Percentiles rank a stretch among this genome's conserved stretches.
Conservation (phyloP, 2,888 invertebrate genomes). For the Priocnemis perturbator region DNA sequence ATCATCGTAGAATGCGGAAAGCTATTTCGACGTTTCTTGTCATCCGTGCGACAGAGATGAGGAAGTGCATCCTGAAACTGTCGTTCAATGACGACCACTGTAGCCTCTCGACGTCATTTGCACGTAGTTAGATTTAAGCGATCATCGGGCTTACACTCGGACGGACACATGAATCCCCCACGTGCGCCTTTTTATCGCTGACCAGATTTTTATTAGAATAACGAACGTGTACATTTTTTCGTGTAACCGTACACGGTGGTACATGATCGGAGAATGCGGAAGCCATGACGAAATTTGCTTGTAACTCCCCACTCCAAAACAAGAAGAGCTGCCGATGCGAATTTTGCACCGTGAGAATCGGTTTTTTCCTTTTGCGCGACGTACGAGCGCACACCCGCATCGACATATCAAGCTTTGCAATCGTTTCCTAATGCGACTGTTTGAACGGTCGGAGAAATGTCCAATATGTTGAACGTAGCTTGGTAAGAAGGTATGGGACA, state of each 20-base stretch:
- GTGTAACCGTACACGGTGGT: constrained; percentile 28
- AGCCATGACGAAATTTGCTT: constrained; percentile 50
- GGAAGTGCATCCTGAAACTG: background rate
- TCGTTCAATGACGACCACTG: constrained; percentile 6
- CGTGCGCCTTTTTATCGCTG: constrained; percentile 1
- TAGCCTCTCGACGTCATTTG: background rate
- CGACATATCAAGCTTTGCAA: too few relatives aligned
- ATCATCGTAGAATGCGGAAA: constrained; percentile 25
- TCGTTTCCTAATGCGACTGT: constrained; percentile 16
- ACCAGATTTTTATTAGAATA: background rate
- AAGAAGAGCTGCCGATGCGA: constrained; percentile 45
- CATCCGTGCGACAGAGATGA: background rate
- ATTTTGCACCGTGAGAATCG: constrained; percentile 11
- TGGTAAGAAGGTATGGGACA: too few relatives aligned
- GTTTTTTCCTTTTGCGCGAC: constrained; percentile 16
- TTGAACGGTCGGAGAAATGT: background rate
- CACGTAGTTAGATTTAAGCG: background rate
- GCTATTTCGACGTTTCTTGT: constrained; percentile 18
- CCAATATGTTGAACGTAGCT: too few relatives aligned
- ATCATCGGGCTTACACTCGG: background rate
- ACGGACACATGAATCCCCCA: background rate
- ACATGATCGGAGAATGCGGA: constrained; percentile 55
- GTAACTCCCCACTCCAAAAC: constrained; percentile 38
- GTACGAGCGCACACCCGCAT: too few relatives aligned
- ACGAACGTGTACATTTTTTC: constrained; percentile 7